Evolutionary conservation across 2,113 vertebrate genomes (phyloP), one percentile per base, ranked within the genome.

Genomic region (Scortum barcoo): DNA sequence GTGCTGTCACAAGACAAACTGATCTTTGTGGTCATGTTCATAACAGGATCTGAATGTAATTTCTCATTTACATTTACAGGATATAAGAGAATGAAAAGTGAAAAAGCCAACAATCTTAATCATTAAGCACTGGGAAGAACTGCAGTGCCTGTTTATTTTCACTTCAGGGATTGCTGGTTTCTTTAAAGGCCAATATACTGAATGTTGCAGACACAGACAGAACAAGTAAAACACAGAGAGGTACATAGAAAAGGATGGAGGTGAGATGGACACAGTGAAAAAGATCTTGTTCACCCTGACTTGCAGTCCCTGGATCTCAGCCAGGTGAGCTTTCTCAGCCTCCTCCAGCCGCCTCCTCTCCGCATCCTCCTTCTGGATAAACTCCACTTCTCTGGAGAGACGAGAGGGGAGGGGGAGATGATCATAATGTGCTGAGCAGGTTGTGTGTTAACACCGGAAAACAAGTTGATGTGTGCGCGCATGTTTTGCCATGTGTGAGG

Each of bases 291-390:
- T 89, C 97, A 99, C 98, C 91, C 96, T 94, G 72, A 97, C 95
- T 95, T 99, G 97, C 63, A 99, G 95, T 70, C 96, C 95, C 90
- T 99, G 97, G 88, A 99, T 97, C 92, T 99, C 98, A 44, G 93
- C 91, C 79, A 97, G 94, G 86, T 99, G 97, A 86, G 95, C 94
- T 86, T 98, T 99, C 89, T 99, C 98, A 75, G 97, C 88, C 83
- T 99, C 98, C 93, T 99, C 97, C 86, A 99, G 95, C 93, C 96
- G 97, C 95, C 96, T 97, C 76, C 96, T 95, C 93, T 99, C 98
- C 33, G 93, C 93, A 89, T 99, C 98, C 84, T 99, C 97, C 85
- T 96, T 97, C 92, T 98, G 97, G 93, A 97, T 94, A 88, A 99
- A 98, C 93, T 99, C 98, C 84, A 98, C 93, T 92, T 99, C 98